Percentiles rank a stretch among this genome's conserved stretches.
Conservation (phyloP, 2,888 invertebrate species). For the Lycia hirtaria region DNA sequence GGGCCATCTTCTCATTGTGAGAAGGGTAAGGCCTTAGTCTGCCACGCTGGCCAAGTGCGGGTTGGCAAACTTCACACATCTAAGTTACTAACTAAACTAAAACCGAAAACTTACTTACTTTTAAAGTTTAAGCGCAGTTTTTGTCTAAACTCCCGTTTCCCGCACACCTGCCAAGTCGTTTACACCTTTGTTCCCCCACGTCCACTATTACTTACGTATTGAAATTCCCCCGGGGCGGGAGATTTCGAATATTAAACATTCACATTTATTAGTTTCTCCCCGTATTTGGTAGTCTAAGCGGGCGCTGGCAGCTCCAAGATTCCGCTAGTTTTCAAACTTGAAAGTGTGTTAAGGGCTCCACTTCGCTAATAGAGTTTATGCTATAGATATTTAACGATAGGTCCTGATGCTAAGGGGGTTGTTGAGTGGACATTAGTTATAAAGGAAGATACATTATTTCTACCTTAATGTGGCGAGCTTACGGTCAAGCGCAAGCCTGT, state of each 20-base stretch:
- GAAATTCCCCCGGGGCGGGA: slow-evolving; percentile 60
- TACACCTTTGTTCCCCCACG: slow-evolving; percentile 43
- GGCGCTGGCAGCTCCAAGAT: slow-evolving; percentile 62
- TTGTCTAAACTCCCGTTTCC: background rate
- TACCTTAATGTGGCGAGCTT: too few relatives aligned
- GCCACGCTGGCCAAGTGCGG: too few relatives aligned
- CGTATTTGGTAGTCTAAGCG: slow-evolving; percentile 80
- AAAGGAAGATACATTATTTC: too few relatives aligned
- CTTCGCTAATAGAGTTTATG: slow-evolving; percentile 53
- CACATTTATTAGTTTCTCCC: slow-evolving; percentile 84
- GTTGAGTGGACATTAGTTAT: too few relatives aligned
- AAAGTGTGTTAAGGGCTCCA: slow-evolving; percentile 82
- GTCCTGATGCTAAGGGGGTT: too few relatives aligned
- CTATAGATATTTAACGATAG: background rate
- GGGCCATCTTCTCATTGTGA: too few relatives aligned
- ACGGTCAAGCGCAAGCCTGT: too few relatives aligned
- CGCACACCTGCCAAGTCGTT: slow-evolving; percentile 27
- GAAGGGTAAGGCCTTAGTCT: too few relatives aligned
- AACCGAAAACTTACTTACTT: background rate
- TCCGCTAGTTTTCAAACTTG: slow-evolving; percentile 34
- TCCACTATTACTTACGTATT: slow-evolving; percentile 75
- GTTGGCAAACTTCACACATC: too few relatives aligned
- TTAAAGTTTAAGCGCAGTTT: background rate
- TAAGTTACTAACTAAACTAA: too few relatives aligned
- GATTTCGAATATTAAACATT: slow-evolving; percentile 80